Evolutionary conservation across 1,140 invertebrate species (phyloP).

Genomic region (Lucilia cuprina): DNA sequence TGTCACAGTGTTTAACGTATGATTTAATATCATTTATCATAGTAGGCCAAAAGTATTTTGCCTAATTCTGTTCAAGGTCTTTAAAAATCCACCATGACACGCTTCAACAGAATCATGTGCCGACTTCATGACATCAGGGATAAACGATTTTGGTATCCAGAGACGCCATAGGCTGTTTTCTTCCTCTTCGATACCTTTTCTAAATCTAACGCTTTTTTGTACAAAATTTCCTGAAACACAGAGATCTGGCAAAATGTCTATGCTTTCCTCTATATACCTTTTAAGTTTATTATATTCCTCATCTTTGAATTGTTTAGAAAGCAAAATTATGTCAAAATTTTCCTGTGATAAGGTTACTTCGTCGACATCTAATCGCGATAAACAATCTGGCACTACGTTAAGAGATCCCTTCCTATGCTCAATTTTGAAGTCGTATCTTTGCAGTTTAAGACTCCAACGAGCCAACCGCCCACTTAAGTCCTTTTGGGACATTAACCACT

Average conservation of each 20-base stretch:
- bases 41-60: background rate
- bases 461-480: conserved; percentile 52
- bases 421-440: conserved; percentile 13
- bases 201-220: too few relatives aligned
- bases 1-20: background rate
- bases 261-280: too few relatives aligned
- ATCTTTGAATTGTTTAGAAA: too few relatives aligned
- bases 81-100: background rate
- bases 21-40: background rate
- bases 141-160: too few relatives aligned
- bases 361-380: background rate
- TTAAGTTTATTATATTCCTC: too few relatives aligned
- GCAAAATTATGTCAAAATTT: too few relatives aligned
- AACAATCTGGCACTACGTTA: background rate
- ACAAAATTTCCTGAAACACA: too few relatives aligned
- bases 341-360: background rate
- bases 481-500: conserved; percentile 53
- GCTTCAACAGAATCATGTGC: too few relatives aligned
- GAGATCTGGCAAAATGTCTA: too few relatives aligned
- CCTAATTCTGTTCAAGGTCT: background rate
- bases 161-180: too few relatives aligned
- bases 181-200: too few relatives aligned
- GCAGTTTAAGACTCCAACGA: conserved; percentile 48
- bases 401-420: background rate
- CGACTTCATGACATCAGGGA: too few relatives aligned